A percentile compares a stretch with the other conserved stretches of the same genome.
These are phyloP conservation scores for Aplodontia rufa DNA, from an alignment of 2,113 vertebrate genomes.

Conservation along the genomic window DNA sequence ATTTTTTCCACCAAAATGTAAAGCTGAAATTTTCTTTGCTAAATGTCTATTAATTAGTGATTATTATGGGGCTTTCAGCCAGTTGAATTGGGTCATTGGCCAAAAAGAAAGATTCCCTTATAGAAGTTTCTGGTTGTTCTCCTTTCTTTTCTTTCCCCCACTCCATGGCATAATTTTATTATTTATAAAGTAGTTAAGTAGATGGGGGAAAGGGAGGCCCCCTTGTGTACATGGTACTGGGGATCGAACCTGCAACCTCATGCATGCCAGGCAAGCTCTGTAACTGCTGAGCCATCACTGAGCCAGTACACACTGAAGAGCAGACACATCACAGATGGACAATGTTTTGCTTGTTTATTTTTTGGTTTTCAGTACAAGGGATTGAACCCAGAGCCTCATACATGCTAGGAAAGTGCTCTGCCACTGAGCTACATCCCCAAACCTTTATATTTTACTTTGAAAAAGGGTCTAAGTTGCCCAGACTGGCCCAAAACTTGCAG, in stretches of 20 bases:
- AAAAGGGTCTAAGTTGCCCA: not conserved
- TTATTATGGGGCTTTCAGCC: not conserved
- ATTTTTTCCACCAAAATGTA: constrained; percentile 4
- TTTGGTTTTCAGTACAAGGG: not conserved
- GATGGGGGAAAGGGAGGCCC: too few species aligned
- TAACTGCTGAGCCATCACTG: too few species aligned
- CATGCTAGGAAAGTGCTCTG: not conserved
- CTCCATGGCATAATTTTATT: not conserved
- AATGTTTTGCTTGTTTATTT: too few species aligned
- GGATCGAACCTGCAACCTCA: not conserved
- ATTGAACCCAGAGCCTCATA: not conserved
- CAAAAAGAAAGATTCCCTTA: not conserved
- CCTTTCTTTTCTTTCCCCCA: not conserved
- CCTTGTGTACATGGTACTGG: too few species aligned
- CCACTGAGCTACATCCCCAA: not conserved
- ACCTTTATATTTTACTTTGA: not conserved
- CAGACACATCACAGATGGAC: too few species aligned
- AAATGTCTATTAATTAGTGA: constrained; percentile 15
- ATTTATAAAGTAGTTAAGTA: constrained; percentile 17
- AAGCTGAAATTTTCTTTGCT: not conserved
- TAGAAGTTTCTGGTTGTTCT: not conserved
- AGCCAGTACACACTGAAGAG: too few species aligned
- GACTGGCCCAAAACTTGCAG: not conserved
- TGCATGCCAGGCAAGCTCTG: not conserved
- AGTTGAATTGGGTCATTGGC: constrained; percentile 24